Evolutionary conservation across 2,888 invertebrate species (phyloP), one percentile per base, ranked within the genome.

Genomic region (Caenorhabditis macrosperma): DNA sequence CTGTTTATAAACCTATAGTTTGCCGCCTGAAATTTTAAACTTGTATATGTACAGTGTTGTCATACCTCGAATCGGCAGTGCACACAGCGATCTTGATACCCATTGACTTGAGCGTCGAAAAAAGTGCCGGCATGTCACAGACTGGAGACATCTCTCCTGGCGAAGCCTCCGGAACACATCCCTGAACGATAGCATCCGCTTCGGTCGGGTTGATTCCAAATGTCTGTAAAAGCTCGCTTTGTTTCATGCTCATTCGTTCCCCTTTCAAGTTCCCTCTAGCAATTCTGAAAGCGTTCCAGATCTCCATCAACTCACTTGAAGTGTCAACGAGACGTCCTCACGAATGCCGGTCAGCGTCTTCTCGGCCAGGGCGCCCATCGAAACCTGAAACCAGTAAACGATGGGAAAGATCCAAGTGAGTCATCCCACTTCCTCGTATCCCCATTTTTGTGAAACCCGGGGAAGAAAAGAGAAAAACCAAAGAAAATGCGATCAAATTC

Each of bases 81-180:
- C 92, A 92, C 26, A 92, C 87, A 46, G 92, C 92, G 46, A 92
- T 90, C 80, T 92, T 91, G 55, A 92, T 88, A 28, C 89, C 90
- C 82, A 91, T 90, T 15, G 83, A 76, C 54, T 90, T 90, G 12
- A 92, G 88, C 26, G 90, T 88, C 60, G 88, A 84, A 84, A 92
- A 92, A 64, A 92, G 82, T 2, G 87, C 87, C 52, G 87, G 84
- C 44, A 92, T 81, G 69, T 92, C 91, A 46, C 91, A 90, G 15
- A 92, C 86, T 12, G 86, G 85, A 22, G 78, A 57, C 57, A 84
- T 84, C 41, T 78, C 75, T 41, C 86, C 86, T 24, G 81, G 81
- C 20, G 77, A 71, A n/a, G 83, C 84, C 72, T 86, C 86, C 17
- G 83, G 86, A 10, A 86, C 86, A 30, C 82, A 80, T 26, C 66